Conservation (phyloP, 2,888 invertebrate species). For the Galerucella nymphaeae region DNA sequence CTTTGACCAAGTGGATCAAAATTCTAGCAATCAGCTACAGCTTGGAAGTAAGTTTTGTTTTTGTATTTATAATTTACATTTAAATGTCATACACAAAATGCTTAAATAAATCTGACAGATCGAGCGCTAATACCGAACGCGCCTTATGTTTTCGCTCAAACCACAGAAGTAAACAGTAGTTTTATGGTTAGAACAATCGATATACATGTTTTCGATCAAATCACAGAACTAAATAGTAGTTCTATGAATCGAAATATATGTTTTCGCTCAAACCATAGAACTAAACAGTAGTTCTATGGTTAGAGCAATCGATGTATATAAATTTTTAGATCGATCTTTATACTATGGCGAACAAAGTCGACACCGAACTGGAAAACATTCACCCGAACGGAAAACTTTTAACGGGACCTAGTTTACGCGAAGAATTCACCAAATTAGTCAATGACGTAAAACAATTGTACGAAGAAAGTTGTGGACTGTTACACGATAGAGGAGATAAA, state of each 20-base stretch:
- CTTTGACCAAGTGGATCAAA: conserved; percentile 87
- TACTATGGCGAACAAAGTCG: conserved; percentile 78
- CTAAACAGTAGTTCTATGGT: too few species aligned
- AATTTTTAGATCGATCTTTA: conserved; percentile 71
- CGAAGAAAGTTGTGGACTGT: conserved; percentile 77
- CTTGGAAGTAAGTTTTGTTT: conserved; percentile 66
- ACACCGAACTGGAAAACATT: conserved; percentile 76
- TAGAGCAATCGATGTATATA: too few species aligned
- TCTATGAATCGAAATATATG: too few species aligned
- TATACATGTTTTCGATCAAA: too few species aligned
- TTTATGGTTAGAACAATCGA: too few species aligned
- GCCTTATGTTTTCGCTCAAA: too few species aligned
- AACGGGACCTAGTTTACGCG: conserved; percentile 77
- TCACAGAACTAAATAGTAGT: too few species aligned
- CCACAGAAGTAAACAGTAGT: too few species aligned
- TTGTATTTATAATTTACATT: not conserved
- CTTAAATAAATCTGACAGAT: too few species aligned
- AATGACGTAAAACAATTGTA: conserved; percentile 74
- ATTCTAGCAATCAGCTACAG: conserved; percentile 71
- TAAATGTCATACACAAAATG: too few species aligned
- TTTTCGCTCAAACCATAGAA: too few species aligned
- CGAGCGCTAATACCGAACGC: too few species aligned
- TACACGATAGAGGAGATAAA: conserved; percentile 76
- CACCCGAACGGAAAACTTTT: conserved; percentile 86
- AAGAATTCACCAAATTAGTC: conserved; percentile 82